phyloP scores from a whole-genome alignment of 2,888 invertebrate species.

The Limnephilus rhombicus region DNA sequence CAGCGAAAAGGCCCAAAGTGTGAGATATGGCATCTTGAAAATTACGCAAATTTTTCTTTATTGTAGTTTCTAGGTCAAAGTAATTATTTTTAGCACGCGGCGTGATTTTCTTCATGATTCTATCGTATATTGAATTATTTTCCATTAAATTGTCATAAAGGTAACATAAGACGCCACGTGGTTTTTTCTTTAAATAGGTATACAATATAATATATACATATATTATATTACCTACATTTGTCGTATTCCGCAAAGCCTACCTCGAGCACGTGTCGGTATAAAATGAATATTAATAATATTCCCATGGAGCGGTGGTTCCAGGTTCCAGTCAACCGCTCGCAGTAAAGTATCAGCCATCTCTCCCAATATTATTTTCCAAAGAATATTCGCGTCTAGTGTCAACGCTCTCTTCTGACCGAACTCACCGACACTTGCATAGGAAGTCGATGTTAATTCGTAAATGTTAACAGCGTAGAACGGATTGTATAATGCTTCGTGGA shows the following conservation, averaged over 20 bases:
- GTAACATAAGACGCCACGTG: too few relatives aligned
- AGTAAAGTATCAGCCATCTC: background rate
- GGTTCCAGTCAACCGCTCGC: background rate
- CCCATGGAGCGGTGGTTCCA: background rate
- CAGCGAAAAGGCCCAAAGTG: background rate
- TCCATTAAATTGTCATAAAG: too few relatives aligned
- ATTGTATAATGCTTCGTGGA: conserved; percentile 29
- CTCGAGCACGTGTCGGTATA: background rate
- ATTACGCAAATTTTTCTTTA: background rate
- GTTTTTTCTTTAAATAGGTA: too few relatives aligned
- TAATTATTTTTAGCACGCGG: too few relatives aligned
- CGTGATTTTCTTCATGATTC: too few relatives aligned
- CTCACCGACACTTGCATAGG: conserved; percentile 11
- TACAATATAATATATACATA: too few relatives aligned
- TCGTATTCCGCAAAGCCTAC: too few relatives aligned
- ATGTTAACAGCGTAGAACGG: conserved; percentile 21
- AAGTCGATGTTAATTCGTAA: conserved; percentile 28
- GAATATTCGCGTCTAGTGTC: conserved; percentile 17
- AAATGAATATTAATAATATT: too few relatives aligned
- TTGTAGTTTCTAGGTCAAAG: too few relatives aligned
- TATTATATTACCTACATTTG: too few relatives aligned
- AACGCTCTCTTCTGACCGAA: conserved; percentile 39
- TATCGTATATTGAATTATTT: too few relatives aligned
- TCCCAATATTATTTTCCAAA: background rate
- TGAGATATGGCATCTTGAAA: background rate